These are phyloP conservation scores for Danaus melanippus DNA, from an alignment of 1,140 invertebrate genomes.

Conservation along the genomic window DNA sequence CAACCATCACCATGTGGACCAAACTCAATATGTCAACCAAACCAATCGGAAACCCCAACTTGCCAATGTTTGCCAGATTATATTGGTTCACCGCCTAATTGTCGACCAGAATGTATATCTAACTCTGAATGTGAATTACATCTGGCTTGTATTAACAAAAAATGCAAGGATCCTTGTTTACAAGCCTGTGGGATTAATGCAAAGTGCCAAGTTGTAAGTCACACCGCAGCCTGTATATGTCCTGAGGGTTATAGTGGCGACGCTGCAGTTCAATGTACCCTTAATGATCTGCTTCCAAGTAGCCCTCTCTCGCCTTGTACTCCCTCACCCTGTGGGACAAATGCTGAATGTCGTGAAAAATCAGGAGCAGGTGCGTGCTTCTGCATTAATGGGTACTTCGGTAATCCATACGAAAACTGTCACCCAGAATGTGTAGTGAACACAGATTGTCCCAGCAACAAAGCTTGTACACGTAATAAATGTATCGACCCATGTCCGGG, in stretches of 20 bases:
- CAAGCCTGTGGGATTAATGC: constrained; percentile 82
- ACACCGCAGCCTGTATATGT: constrained; percentile 78
- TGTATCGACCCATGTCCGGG: constrained; percentile 81
- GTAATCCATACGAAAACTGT: constrained; percentile 72
- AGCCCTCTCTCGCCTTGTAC: constrained; percentile 67
- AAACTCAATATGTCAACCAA: constrained; percentile 81
- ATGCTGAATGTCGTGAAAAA: constrained; percentile 74
- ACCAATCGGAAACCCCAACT: constrained; percentile 68
- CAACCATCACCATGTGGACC: constrained; percentile 80
- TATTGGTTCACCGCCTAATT: constrained; percentile 79
- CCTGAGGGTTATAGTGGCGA: constrained; percentile 73
- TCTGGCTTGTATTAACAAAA: constrained; percentile 80
- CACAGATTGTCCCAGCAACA: constrained; percentile 76
- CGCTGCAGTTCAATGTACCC: constrained; percentile 73
- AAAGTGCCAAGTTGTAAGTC: constrained; percentile 79
- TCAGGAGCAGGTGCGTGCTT: constrained; percentile 72
- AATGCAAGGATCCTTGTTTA: constrained; percentile 81
- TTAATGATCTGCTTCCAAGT: constrained; percentile 32
- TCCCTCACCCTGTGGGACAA: constrained; percentile 75
- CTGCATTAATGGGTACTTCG: constrained; percentile 71
- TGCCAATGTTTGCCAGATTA: constrained; percentile 79
- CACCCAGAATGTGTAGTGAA: constrained; percentile 71
- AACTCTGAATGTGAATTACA: constrained; percentile 82
- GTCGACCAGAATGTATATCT: constrained; percentile 80
- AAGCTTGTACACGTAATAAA: constrained; percentile 79